Conservation (phyloP, 2,113 vertebrate species). For the Turdus rufiventris region DNA sequence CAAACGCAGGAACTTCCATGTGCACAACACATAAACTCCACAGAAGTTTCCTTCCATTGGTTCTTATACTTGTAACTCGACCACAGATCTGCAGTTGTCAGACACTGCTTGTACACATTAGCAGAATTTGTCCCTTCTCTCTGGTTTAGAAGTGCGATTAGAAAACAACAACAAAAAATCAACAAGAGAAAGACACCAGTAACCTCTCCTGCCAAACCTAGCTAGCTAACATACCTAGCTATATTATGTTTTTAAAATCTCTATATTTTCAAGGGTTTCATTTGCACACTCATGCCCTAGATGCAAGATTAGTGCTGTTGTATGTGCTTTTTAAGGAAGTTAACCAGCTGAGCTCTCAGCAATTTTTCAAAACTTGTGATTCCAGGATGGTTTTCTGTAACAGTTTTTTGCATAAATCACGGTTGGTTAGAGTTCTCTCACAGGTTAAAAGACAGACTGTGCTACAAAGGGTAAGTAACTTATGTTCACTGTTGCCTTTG, state of each 20-base stretch:
- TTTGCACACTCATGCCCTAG: background rate
- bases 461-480: background rate
- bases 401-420: background rate
- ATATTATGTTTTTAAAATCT: background rate
- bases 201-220: background rate
- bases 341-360: background rate
- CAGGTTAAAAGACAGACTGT: background rate
- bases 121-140: background rate
- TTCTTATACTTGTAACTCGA: background rate
- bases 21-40: background rate
- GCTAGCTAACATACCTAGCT: background rate
- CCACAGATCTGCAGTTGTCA: background rate
- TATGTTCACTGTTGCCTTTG: background rate
- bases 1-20: conserved; percentile 22
- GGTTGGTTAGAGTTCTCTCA: background rate
- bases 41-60: background rate
- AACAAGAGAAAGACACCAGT: background rate
- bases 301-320: background rate
- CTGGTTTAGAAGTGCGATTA: background rate
- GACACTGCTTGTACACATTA: background rate
- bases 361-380: background rate
- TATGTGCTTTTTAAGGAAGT: background rate
- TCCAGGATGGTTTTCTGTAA: background rate
- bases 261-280: background rate
- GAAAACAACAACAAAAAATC: background rate